phyloP scores from a whole-genome alignment of 2,888 invertebrate genomes.

The Pseudococcus longispinus region DNA sequence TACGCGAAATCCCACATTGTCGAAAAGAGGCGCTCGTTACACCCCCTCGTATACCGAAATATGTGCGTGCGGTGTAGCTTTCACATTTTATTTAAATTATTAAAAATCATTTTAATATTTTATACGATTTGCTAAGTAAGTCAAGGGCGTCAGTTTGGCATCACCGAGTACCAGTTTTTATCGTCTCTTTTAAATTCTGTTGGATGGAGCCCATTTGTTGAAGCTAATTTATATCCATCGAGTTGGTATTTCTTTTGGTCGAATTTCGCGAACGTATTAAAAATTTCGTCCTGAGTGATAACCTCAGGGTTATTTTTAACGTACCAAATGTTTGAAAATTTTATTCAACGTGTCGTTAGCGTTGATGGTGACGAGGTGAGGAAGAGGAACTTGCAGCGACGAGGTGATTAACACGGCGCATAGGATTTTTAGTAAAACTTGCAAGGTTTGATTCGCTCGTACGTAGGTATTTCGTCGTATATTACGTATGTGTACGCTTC shows the following conservation, averaged over 20 bases:
- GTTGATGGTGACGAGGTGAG: not conserved
- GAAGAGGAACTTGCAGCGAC: not conserved
- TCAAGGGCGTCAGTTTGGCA: constrained; percentile 21
- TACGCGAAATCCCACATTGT: constrained; percentile 32
- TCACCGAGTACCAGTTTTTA: constrained; percentile 11
- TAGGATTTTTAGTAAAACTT: not conserved
- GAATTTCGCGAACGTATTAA: not conserved
- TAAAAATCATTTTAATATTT: constrained; percentile 19
- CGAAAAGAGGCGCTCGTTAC: not conserved
- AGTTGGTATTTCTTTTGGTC: not conserved
- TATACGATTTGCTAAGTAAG: not conserved
- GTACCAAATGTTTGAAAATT: not conserved
- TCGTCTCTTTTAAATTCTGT: not conserved
- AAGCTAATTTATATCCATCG: constrained; percentile 11
- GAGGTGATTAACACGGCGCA: not conserved
- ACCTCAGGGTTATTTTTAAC: not conserved
- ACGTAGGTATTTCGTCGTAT: not conserved
- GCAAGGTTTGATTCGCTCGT: not conserved
- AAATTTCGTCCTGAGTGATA: not conserved
- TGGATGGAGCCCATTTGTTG: not conserved
- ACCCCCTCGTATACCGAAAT: constrained; percentile 1
- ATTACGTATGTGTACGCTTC: not conserved
- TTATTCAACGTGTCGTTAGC: not conserved
- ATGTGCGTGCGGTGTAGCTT: constrained; percentile 11
- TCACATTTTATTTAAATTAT: constrained; percentile 26